These are phyloP conservation scores for Diaphora mendica DNA, from an alignment of 2,888 invertebrate species.

Conservation along the genomic window DNA sequence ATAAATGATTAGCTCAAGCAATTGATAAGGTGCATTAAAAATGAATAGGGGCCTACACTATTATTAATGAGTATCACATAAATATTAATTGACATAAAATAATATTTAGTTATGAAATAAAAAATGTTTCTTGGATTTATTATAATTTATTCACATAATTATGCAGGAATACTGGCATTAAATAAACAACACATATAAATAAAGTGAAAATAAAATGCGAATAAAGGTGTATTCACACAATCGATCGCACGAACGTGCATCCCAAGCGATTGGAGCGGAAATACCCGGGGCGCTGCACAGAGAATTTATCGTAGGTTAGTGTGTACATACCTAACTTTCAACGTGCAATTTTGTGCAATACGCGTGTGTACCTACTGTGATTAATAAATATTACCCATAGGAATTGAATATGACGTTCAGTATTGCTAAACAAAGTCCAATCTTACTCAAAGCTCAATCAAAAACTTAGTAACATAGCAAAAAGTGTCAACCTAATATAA, in stretches of 20 bases:
- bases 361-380: constrained; percentile 40
- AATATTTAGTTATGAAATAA: background rate
- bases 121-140: constrained; percentile 22
- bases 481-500: background rate
- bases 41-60: background rate
- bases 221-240: constrained; percentile 79
- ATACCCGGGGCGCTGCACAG: constrained; percentile 74
- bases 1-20: too few species aligned
- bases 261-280: constrained; percentile 80
- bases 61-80: too few species aligned
- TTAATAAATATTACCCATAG: constrained; percentile 42
- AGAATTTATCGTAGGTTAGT: constrained; percentile 76
- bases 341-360: constrained; percentile 53
- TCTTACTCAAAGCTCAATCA: background rate
- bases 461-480: constrained; percentile 5
- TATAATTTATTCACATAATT: constrained; percentile 24
- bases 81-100: background rate
- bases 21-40: background rate
- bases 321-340: constrained; percentile 65
- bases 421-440: constrained; percentile 26
- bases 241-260: constrained; percentile 75
- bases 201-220: constrained; percentile 66
- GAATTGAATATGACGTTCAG: constrained; percentile 31
- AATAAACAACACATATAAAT: constrained; percentile 52
- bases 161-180: constrained; percentile 38